Evolutionary conservation across 2,888 invertebrate species (phyloP), one percentile per base, ranked within the genome.

Genomic region (Xanthorhoe designata): DNA sequence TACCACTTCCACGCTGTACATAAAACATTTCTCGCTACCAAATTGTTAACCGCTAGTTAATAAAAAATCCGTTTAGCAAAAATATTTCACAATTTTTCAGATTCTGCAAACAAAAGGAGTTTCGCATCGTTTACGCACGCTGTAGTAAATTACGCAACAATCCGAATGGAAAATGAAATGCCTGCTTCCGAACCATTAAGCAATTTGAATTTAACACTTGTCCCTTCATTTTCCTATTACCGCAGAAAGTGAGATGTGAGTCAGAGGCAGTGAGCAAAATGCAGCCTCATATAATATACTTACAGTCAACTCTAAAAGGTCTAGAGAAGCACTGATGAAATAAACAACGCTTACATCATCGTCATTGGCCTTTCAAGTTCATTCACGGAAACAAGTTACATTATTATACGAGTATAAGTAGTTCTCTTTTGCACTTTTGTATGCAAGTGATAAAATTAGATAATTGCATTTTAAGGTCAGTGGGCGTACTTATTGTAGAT

Each of bases 161-260:
- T 90, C 89, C 88, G 86, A 87, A 91, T 88, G 92, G 92, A 93
- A 93, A 93, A 93, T 93, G 92, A 92, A 92, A 93, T 90, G 90
- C 88, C 85, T 90, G 89, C 85, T 91, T 88, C 88, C 89, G 81
- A 86, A 81, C 91, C 92, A 92, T 92, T 92, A 90, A 88, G 85
- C 92, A 90, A 92, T 92, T 91, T 88, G 89, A 91, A 91, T 91
- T 92, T 92, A 91, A 91, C 92, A 92, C 91, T 91, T 89, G 89
- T 91, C 90, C 91, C 87, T 92, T 91, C 90, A 90, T 91, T 90
- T 92, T 88, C 88, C 87, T 88, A 91, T 89, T 91, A 89, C 89
- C 84, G 75, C 87, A 85, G 83, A 88, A 89, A 90, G 38, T 38
- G 17, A 17, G 29, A 17, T 45, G 32, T 29, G 13, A 15, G 17